A percentile compares a stretch with the other conserved stretches of the same genome.
These are phyloP conservation scores for Achatina immaculata DNA, from an alignment of 1,140 invertebrate species.

Conservation along the genomic window DNA sequence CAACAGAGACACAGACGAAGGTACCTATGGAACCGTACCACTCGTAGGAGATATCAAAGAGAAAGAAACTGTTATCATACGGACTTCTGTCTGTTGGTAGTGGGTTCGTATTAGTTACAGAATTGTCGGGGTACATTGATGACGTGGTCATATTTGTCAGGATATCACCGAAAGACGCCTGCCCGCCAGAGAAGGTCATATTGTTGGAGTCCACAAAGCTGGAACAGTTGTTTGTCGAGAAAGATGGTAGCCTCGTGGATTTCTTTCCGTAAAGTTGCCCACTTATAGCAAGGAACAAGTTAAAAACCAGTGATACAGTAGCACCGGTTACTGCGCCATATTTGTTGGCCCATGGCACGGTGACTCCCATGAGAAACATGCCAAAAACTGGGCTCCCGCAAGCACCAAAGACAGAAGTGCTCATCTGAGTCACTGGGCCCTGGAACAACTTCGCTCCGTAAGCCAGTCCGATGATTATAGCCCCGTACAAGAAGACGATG, in stretches of 20 bases:
- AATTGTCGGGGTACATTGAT: background rate
- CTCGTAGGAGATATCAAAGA: conserved; percentile 26
- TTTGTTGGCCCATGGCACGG: conserved; percentile 79
- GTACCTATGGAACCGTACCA: conserved; percentile 16
- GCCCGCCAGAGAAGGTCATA: background rate
- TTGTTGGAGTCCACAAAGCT: background rate
- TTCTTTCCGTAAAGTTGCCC: conserved; percentile 7
- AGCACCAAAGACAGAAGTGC: conserved; percentile 83
- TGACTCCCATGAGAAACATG: conserved; percentile 80
- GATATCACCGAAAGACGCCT: background rate
- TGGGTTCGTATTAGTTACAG: background rate
- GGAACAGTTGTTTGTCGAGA: background rate
- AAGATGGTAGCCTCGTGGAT: background rate
- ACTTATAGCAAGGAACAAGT: background rate
- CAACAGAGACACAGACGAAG: background rate
- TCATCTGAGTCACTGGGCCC: conserved; percentile 81
- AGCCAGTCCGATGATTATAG: conserved; percentile 34
- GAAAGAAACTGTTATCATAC: conserved; percentile 4
- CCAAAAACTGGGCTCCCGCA: conserved; percentile 77
- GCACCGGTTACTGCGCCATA: conserved; percentile 3
- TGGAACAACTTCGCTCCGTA: conserved; percentile 83
- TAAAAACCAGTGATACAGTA: background rate
- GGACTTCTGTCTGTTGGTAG: background rate
- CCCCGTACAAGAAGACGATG: conserved; percentile 46
- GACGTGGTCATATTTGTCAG: background rate